These are phyloP conservation scores for Himalopsyche japonica DNA, from an alignment of 2,888 invertebrate genomes.

Conservation along the genomic window DNA sequence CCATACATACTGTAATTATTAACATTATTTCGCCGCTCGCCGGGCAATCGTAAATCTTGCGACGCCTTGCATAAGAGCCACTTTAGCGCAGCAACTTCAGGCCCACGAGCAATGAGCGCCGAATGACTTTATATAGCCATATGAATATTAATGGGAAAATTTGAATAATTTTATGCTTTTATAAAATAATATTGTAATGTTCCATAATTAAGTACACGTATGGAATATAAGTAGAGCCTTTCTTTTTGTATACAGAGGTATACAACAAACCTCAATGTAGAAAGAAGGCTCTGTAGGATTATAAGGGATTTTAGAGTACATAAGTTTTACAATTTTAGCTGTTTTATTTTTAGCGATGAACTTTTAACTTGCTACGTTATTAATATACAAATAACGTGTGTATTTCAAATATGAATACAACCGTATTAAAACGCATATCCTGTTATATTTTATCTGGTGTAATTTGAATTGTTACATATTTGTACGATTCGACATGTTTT, in stretches of 20 bases:
- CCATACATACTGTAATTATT: conserved; percentile 6
- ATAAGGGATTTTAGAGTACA: too few species aligned
- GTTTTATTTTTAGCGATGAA: too few species aligned
- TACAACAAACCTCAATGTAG: neutral
- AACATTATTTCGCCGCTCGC: neutral
- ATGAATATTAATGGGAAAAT: conserved; percentile 40
- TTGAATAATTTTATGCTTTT: conserved; percentile 40
- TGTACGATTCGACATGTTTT: too few species aligned
- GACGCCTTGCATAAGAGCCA: neutral
- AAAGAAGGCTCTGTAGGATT: too few species aligned
- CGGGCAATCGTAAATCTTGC: conserved; percentile 6
- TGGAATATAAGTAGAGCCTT: conserved; percentile 4
- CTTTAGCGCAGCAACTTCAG: conserved; percentile 9
- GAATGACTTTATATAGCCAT: conserved; percentile 34
- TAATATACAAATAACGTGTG: too few species aligned
- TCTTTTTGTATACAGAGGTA: neutral
- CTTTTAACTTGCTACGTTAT: too few species aligned
- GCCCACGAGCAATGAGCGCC: conserved; percentile 30
- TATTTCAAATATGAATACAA: too few species aligned
- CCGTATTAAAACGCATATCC: too few species aligned
- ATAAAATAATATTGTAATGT: conserved; percentile 37
- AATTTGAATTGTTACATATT: too few species aligned
- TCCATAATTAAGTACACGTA: conserved; percentile 32
- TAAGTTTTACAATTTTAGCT: too few species aligned
- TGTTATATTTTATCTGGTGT: too few species aligned